A percentile compares a stretch with the other conserved stretches of the same genome.
Conservation (phyloP, 2,888 invertebrate genomes). For the Acleris cristana region DNA sequence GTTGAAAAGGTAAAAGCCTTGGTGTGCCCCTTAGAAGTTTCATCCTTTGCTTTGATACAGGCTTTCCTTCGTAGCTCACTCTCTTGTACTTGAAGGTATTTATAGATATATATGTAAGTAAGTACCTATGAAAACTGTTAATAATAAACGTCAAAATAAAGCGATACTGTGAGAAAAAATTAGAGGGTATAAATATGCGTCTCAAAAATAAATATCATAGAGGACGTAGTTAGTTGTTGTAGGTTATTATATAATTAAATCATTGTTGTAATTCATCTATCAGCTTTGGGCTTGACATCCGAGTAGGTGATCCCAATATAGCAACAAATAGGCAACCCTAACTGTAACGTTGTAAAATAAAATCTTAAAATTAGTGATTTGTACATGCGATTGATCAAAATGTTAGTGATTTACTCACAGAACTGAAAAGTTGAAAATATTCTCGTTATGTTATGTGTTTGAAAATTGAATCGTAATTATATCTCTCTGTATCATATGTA, state of each 20-base stretch:
- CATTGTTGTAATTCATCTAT: slow-evolving; percentile 65
- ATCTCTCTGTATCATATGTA: slow-evolving; percentile 73
- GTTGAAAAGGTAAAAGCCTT: slow-evolving; percentile 58
- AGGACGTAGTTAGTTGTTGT: slow-evolving; percentile 77
- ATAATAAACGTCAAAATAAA: slow-evolving; percentile 82
- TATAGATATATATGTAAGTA: slow-evolving; percentile 68
- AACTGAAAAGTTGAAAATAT: slow-evolving; percentile 82
- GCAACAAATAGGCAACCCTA: slow-evolving; percentile 41
- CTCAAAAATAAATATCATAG: slow-evolving; percentile 75
- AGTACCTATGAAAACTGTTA: slow-evolving; percentile 70
- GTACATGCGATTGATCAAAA: slow-evolving; percentile 62
- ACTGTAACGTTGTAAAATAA: slow-evolving; percentile 34
- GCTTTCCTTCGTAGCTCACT: slow-evolving; percentile 60
- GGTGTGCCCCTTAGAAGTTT: slow-evolving; percentile 50
- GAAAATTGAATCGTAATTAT: slow-evolving; percentile 72
- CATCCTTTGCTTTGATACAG: slow-evolving; percentile 61
- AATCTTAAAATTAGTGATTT: slow-evolving; percentile 39
- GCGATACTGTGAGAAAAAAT: slow-evolving; percentile 82
- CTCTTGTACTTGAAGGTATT: slow-evolving; percentile 55
- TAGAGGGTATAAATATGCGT: slow-evolving; percentile 76
- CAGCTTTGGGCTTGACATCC: slow-evolving; percentile 69
- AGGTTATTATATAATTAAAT: slow-evolving; percentile 57
- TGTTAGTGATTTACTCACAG: slow-evolving; percentile 83
- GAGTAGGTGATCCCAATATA: slow-evolving; percentile 54
- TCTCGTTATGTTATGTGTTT: slow-evolving; percentile 78